A percentile compares a stretch with the other conserved stretches of the same genome.
These are phyloP conservation scores for Acanthurus tractus DNA, from an alignment of 2,797 vertebrate species.

Conservation along the genomic window DNA sequence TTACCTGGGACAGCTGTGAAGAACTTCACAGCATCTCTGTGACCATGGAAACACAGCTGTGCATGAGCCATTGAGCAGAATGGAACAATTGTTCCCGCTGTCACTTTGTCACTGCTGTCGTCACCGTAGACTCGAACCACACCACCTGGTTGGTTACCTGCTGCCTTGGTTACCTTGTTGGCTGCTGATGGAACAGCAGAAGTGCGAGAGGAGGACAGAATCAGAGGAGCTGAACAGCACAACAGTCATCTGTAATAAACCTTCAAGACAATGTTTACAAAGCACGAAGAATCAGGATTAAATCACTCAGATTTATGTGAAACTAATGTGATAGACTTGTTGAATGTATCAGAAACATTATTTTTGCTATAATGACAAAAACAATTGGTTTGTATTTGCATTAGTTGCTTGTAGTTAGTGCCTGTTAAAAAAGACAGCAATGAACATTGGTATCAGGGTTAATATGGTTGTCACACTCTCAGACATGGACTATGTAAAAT, in stretches of 20 bases:
- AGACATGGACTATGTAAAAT: too few relatives aligned
- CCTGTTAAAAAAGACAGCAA: too few relatives aligned
- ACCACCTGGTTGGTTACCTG: constrained; percentile 88
- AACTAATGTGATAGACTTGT: background rate
- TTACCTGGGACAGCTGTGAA: constrained; percentile 96
- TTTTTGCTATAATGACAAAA: background rate
- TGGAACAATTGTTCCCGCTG: constrained; percentile 93
- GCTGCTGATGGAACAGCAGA: constrained; percentile 74
- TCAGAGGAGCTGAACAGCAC: background rate
- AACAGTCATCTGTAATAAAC: background rate
- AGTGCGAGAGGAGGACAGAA: background rate
- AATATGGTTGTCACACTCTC: too few relatives aligned
- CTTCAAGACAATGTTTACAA: background rate
- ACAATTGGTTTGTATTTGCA: background rate
- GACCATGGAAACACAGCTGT: constrained; percentile 98
- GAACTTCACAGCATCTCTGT: constrained; percentile 98
- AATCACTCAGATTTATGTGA: background rate
- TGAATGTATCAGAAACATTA: background rate
- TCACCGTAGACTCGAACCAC: constrained; percentile 95
- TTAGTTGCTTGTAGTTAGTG: background rate
- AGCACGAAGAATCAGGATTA: background rate
- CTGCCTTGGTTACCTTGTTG: constrained; percentile 87
- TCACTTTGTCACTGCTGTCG: constrained; percentile 95
- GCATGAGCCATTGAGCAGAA: constrained; percentile 98
- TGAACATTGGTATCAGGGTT: too few relatives aligned